Base-by-base conservation (phyloP, 2,113 vertebrate genomes). In the Rhinopithecus roxellana region DNA sequence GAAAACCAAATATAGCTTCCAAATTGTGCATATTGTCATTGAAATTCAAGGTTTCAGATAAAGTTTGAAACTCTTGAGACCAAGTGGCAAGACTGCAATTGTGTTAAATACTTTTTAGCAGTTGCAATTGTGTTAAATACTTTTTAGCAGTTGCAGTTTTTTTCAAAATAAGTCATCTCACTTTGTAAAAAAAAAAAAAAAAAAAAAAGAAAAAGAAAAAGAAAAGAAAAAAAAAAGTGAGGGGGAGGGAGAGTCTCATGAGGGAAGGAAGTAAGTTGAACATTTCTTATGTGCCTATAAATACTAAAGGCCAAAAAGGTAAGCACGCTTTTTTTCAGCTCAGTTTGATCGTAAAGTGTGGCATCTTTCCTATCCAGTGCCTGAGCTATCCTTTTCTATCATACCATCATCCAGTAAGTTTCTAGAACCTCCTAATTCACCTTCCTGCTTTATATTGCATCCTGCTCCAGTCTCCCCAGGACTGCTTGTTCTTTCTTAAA, bases 1-100 rank as follows among this genome's bases (percentile, higher is more conserved):
- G 78, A 97, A 96, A 97, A 94, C 45, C 92, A 72, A 97, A 88
- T 45, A 92, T 61, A 74, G 0, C 75, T 90, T 95, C 57, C 32
- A 80, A 81, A 69, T 92, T 86, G 88, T 94, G n/a, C 96, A 50
- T 87, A 59, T 67, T 87, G 48, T 55, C 75, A 50, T 52, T 96
- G 88, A 90, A 96, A 89, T 67, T 92, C 80, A 75, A 61, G 67
- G n/a, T 85, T 77, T 95, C 88, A 86, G 35, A 74, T 57, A 69
- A 86, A 82, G 35, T 57, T 45, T 59, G 57, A 79, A 77, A 83
- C n/a, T 57, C 55, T 64, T 50, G 35, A 93, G 12, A 8, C 90
- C 83, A 88, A 64, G 45, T 35, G 17, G 12, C 59, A 79, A 75
- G 78, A 77, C 40, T 61, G 6, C 17, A 67, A 0, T 83, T 48